Evolutionary conservation across 2,113 vertebrate species (phyloP), one percentile per base, ranked within the genome.

Genomic region (Progne subis): DNA sequence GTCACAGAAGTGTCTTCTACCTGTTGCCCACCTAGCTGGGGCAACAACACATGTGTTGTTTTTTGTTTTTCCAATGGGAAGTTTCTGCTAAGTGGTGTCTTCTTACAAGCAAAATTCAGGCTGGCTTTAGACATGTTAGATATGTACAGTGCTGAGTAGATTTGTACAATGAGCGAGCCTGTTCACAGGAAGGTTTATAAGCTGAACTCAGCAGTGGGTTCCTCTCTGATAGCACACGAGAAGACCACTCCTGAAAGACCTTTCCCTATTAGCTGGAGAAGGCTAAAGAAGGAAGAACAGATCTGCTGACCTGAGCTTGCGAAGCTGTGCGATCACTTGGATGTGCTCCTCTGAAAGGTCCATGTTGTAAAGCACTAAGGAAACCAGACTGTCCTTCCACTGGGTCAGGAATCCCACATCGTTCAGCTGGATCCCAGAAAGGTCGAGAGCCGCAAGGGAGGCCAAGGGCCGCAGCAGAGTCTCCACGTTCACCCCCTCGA

Each of bases 331-430:
- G 1, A 99, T 98, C 46, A 98, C 99, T 23, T 96, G 97, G 92
- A 99, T 97, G 95, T 99, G 97, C 78, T 99, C 99, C 18, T 99
- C 99, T 1, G 99, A 99, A 88, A 99, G 98, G 94, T 99, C 99
- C 97, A 99, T 98, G 63, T 99, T 99, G 98, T 99, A 99, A 94
- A 99, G 98, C 93, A 99, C 99, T 19, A 99, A 98, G 43, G 99
- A 99, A 55, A 99, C 98, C 95, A 99, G 97, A 88, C 98, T 98
- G 77, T 99, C 99, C 89, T 98, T 99, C 99, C 99, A 99, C 97
- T 99, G 99, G 16, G 97, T 97, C 14, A 99, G 98, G 97, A 99
- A 99, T 11, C 98, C 95, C 6, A 99, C 98, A 3, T 99, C 98
- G 1, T 98, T 98, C n/a, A 99, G 97, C 95, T 98, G 98, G 70